Percentiles rank a stretch among this genome's conserved stretches.
phyloP scores from a whole-genome alignment of 53 echinoderm and acorn worm species.

The Apostichopus leukothele region DNA sequence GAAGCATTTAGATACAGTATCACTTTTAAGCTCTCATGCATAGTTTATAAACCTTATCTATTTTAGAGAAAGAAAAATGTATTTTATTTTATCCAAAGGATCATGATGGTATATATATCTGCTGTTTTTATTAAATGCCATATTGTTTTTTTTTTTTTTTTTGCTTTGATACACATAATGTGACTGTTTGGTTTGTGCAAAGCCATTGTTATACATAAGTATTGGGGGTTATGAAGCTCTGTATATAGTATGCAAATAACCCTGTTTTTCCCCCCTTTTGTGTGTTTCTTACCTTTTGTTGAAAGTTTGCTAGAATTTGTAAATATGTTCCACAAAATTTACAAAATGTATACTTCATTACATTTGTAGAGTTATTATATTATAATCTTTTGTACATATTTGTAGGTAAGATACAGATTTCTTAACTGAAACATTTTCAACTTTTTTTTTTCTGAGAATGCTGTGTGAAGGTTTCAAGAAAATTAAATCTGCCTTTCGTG shows the following conservation, averaged over 20 bases:
- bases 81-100: background rate
- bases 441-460: slow-evolving; percentile 27
- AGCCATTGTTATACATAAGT: background rate
- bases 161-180: background rate
- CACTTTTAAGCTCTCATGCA: no score
- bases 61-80: no score
- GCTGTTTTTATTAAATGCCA: background rate
- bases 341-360: slow-evolving; percentile 17
- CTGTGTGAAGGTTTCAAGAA: slow-evolving; percentile 31
- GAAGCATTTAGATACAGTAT: no score
- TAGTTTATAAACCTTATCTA: no score
- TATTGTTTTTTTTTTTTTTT: background rate
- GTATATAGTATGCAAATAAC: background rate
- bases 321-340: background rate
- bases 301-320: background rate
- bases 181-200: background rate
- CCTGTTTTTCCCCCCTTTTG: background rate
- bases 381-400: slow-evolving; percentile 37
- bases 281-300: background rate
- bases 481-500: slow-evolving; percentile 22
- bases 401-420: slow-evolving; percentile 28
- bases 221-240: background rate
- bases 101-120: background rate
- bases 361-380: slow-evolving; percentile 37
- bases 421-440: slow-evolving; percentile 33